Conservation (phyloP, 2,888 invertebrate genomes). For the Netelia fuscicornis region DNA sequence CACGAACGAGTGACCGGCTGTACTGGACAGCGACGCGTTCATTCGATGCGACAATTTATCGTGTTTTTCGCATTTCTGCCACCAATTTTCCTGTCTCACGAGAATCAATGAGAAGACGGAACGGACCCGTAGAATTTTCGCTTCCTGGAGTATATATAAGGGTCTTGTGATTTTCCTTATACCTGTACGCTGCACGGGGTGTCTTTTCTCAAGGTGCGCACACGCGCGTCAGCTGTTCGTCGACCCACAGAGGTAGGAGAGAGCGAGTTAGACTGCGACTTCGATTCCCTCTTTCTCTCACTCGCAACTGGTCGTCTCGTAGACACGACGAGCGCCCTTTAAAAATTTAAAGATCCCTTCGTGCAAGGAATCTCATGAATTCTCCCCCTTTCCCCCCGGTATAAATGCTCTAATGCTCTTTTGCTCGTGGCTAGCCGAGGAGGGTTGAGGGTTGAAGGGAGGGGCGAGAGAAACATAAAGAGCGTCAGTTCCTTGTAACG, state of each 20-base stretch:
- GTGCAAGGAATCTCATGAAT: conserved; percentile 27
- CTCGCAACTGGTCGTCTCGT: conserved; percentile 29
- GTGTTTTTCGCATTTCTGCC: not conserved
- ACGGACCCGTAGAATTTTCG: not conserved
- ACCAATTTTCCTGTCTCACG: not conserved
- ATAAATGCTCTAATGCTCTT: not conserved
- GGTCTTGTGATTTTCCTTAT: conserved; percentile 46
- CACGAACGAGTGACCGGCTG: not conserved
- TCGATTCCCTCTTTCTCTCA: conserved; percentile 9
- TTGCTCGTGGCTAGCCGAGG: conserved; percentile 14
- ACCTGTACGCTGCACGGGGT: conserved; percentile 52
- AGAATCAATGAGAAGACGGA: not conserved
- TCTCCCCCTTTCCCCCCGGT: no score
- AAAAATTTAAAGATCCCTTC: conserved; percentile 80
- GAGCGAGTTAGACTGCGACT: conserved; percentile 33
- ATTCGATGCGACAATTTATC: not conserved
- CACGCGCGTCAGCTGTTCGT: conserved; percentile 76
- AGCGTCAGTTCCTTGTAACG: not conserved
- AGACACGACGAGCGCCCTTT: conserved; percentile 73
- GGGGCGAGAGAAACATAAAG: not conserved
- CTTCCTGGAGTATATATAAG: conserved; percentile 13
- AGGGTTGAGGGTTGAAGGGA: not conserved
- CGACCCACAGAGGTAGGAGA: conserved; percentile 56
- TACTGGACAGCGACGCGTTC: not conserved
- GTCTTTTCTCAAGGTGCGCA: conserved; percentile 64